Base-by-base conservation (phyloP, 2,888 invertebrate species). In the Philhelius pedissequus region DNA sequence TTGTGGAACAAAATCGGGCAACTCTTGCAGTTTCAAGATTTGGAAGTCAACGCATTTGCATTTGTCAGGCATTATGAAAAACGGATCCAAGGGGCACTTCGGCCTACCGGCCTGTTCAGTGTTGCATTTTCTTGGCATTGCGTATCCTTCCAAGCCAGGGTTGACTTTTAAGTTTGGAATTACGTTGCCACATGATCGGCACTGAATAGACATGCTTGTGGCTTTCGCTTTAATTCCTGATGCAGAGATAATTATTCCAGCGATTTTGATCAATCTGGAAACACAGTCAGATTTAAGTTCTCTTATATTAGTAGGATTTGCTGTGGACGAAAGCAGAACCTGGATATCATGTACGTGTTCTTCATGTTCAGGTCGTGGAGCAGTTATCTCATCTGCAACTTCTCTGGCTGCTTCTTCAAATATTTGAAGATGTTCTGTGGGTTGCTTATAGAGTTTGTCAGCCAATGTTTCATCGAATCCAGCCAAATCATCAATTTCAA, bases 41-140 rank as follows among this genome's bases (percentile, higher is more conserved):
- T 99, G 99, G 90, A 97, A 99, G 92, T 99, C 99, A 25, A 99
- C 97, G 91, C 99, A 99, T 87, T 95, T 94, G 91, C 99, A 99
- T 92, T 98, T 98, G 90, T 99, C 99, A 15, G 99, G 99, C 91
- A 99, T 95, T 86, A 99, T 98, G 91, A 98, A 98, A 91, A 97
- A 99, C 1, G 99, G 99, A 92, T 99, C 99, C 73, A 99, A 90
- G 0, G 99, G 99, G 89, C 99, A 99, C 89, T 97, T 97, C 0
- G 97, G 96, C 69, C 96, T 93, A 27, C 98, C 98, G 81, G 97
- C 96, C 93, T 98, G 97, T 90, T 98, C 98, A 95, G 97, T 96
- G 88, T 94, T 96, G 91, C 99, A 99, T 92, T 96, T 98, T 82
- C 99, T 94, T 0, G 99, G 99, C 92, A 99, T 92, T 0, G 96